A percentile compares a stretch with the other conserved stretches of the same genome.
Conservation (phyloP, 2,888 invertebrate species). For the Mechanitis mazaeus region DNA sequence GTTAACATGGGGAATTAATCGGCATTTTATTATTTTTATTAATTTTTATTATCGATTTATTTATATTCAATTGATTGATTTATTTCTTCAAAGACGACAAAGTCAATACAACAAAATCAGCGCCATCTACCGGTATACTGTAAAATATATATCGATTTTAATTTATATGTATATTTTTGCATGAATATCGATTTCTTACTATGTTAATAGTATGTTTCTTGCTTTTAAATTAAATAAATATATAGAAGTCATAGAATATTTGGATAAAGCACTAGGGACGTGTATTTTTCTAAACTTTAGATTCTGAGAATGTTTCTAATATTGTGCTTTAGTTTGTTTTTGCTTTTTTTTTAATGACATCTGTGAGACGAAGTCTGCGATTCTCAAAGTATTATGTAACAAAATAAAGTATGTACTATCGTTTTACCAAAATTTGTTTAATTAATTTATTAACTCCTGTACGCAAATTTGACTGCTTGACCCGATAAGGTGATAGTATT, state of each 20-base stretch:
- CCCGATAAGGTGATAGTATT: no score
- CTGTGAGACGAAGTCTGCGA: slow-evolving; percentile 22
- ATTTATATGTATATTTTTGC: background rate
- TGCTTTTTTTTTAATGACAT: slow-evolving; percentile 46
- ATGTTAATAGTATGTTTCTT: slow-evolving; percentile 21
- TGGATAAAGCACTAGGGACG: slow-evolving; percentile 70
- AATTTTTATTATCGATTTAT: no score
- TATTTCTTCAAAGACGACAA: no score
- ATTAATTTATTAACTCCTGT: slow-evolving; percentile 11
- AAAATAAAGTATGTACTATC: slow-evolving; percentile 51
- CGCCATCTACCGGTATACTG: background rate
- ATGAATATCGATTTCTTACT: background rate
- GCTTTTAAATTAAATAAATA: slow-evolving; percentile 13
- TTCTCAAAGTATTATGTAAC: slow-evolving; percentile 41
- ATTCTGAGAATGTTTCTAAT: slow-evolving; percentile 31
- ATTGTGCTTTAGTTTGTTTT: slow-evolving; percentile 54
- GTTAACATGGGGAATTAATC: no score
- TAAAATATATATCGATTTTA: background rate
- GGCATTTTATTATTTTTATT: no score
- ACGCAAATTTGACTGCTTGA: background rate
- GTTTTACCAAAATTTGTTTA: slow-evolving; percentile 49
- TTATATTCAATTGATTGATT: no score
- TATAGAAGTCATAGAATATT: slow-evolving; percentile 43
- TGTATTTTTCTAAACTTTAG: slow-evolving; percentile 73
- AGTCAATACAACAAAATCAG: background rate